These are phyloP conservation scores for Lepus timidus DNA, from an alignment of 2,113 vertebrate species.

Conservation along the genomic window DNA sequence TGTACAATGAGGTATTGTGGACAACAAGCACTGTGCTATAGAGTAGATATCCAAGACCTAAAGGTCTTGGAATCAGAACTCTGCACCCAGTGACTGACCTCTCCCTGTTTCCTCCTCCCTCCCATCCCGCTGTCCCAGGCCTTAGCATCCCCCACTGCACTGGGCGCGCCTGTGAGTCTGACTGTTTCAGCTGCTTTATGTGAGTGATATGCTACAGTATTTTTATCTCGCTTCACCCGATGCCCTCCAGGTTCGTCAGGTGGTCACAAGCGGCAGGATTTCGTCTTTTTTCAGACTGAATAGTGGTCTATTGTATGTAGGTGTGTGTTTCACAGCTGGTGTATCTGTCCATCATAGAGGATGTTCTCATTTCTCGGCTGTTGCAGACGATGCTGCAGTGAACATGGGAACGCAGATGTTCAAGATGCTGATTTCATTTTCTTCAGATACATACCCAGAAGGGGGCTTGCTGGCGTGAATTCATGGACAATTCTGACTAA, in stretches of 20 bases:
- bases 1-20: neutral
- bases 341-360: neutral
- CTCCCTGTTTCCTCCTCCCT: neutral
- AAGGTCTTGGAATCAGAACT: neutral
- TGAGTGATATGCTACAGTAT: no score
- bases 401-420: neutral
- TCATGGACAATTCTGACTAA: no score
- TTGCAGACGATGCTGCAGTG: neutral
- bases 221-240: neutral
- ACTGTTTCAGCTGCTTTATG: neutral
- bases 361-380: neutral
- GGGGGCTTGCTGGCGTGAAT: neutral
- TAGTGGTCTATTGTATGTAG: neutral
- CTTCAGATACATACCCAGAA: neutral
- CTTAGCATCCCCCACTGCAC: no score
- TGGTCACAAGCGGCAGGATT: neutral
- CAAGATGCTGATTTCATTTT: neutral
- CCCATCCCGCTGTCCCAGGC: no score
- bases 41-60: neutral
- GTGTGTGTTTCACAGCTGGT: neutral
- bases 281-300: neutral
- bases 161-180: neutral
- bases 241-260: neutral
- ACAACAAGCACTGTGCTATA: neutral
- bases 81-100: neutral